phyloP scores from a whole-genome alignment of 2,888 invertebrate genomes.

The Sthenelais limicola region DNA sequence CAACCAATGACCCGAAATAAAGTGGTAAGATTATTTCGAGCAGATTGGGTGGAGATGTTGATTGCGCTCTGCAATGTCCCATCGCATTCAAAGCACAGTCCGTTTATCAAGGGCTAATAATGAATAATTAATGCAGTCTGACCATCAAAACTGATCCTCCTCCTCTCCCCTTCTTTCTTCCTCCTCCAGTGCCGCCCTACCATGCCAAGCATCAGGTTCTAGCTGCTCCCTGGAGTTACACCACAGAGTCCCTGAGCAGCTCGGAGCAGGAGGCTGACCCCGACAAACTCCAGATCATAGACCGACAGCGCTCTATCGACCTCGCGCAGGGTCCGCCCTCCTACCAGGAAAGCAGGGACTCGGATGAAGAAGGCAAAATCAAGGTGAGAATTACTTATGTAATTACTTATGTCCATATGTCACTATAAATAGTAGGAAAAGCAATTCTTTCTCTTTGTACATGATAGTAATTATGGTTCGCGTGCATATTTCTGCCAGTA shows the following conservation, averaged over 20 bases:
- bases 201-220: slow-evolving; percentile 86
- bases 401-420: too few relatives aligned
- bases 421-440: too few relatives aligned
- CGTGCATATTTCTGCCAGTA: too few relatives aligned
- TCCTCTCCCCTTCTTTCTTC: not conserved
- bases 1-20: too few relatives aligned
- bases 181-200: slow-evolving; percentile 82
- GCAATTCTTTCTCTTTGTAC: too few relatives aligned
- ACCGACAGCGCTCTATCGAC: slow-evolving; percentile 64
- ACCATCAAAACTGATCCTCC: not conserved
- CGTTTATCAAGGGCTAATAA: too few relatives aligned
- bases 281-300: slow-evolving; percentile 49
- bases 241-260: slow-evolving; percentile 45
- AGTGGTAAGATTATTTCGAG: too few relatives aligned
- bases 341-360: slow-evolving; percentile 48
- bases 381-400: not conserved
- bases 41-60: too few relatives aligned
- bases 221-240: slow-evolving; percentile 87
- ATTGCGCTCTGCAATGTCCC: too few relatives aligned
- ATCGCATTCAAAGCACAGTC: too few relatives aligned
- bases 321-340: slow-evolving; percentile 66
- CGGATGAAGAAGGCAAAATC: slow-evolving; percentile 9
- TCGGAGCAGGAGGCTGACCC: slow-evolving; percentile 51
- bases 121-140: too few relatives aligned
- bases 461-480: too few relatives aligned